Evolutionary conservation across 2,113 vertebrate species (phyloP).

Genomic region (Leucopsar rothschildi): DNA sequence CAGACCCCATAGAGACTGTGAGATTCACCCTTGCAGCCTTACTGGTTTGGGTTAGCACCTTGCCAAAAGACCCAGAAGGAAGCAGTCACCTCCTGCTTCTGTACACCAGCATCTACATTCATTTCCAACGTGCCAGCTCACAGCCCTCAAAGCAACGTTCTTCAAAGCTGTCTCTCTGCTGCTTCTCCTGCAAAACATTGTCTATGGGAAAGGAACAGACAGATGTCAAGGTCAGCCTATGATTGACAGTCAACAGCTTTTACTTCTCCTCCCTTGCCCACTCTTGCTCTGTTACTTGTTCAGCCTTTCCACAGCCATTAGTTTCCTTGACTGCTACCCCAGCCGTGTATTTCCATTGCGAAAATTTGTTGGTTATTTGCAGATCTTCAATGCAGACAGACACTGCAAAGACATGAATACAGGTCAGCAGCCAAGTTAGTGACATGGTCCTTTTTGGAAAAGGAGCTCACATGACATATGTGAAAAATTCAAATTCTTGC

Average conservation of each 20-base stretch:
- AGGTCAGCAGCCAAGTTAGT: not conserved
- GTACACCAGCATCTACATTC: not conserved
- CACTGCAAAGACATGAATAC: fast-evolving
- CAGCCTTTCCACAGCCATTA: not conserved
- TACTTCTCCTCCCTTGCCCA: not conserved
- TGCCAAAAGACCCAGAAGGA: not conserved
- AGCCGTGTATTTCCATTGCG: not conserved
- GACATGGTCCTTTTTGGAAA: not conserved
- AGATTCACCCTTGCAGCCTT: not conserved
- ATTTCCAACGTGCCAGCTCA: fast-evolving
- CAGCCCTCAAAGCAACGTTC: not conserved
- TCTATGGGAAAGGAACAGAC: not conserved
- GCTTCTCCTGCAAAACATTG: not conserved
- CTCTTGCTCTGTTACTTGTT: not conserved
- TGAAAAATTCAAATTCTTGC: not conserved
- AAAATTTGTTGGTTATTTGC: not conserved
- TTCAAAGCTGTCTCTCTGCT: not conserved
- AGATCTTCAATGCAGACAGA: not conserved
- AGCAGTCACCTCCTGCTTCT: not conserved
- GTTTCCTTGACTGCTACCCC: not conserved
- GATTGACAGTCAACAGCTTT: not conserved
- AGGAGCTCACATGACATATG: fast-evolving
- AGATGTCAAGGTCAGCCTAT: not conserved
- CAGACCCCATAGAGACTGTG: not conserved
- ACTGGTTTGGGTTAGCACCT: not conserved